Evolutionary conservation across 2,113 vertebrate species (phyloP), one percentile per base, ranked within the genome.

Genomic region (Epinephelus moara): DNA sequence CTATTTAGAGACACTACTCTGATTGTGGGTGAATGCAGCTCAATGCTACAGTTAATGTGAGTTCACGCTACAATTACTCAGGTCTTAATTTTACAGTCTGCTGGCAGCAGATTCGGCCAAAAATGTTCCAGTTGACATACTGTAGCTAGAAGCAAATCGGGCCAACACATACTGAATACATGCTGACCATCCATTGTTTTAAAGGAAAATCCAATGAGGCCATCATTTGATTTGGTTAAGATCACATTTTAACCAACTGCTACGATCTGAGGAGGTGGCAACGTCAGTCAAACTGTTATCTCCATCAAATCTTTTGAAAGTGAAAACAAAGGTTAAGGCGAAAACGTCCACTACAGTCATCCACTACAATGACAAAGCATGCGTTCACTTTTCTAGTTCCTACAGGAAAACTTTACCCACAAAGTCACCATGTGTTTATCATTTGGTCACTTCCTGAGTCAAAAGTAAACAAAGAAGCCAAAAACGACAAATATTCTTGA

Each of bases 71-170:
- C 27, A 67, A 56, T 79, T 76, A 68, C 52, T 85, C 52, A 76
- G 47, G 30, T 85, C 40, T 81, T 37, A 70, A 73, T 82, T 86
- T 78, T 78, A 78, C 49, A 82, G 59, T 80, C 49, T 47, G 23
- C 50, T 82, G 81, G 67, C 69, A 84, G 61, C 60, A 56, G 21
- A 82, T 57, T 70, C 0, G 0, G 23, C 57, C 17, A 23, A 81
- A 80, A 49, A 55, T 27, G n/a, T 78, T 82, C 60, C 60, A 75
- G 62, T 73, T 82, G 59, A 78, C 75, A 83, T 82, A 64, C 42
- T 82, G 62, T 62, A 67, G 61, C 45, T 30, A 15, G 33, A 56
- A 66, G 53, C 6, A 69, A 79, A 70, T 55, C 21, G 4, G 55
- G 80, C 53, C 68, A 70, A 64, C 2, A 76, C 59, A 69, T 56